These are phyloP conservation scores for Bubo scandiacus DNA, from an alignment of 2,113 vertebrate genomes.

Conservation along the genomic window DNA sequence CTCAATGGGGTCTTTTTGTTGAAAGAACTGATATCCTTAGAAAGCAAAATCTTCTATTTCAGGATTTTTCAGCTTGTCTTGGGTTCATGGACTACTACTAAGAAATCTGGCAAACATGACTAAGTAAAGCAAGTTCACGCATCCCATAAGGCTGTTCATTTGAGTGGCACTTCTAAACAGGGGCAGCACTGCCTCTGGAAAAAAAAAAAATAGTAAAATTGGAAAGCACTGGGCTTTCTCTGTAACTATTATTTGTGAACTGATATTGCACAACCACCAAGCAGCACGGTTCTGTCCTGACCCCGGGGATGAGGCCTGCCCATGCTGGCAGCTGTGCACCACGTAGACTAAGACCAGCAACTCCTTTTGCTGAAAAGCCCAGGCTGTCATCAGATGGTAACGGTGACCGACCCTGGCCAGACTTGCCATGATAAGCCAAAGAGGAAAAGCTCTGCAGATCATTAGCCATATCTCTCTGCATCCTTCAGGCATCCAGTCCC, in stretches of 20 bases:
- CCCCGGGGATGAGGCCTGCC: rapidly evolving
- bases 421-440: background rate
- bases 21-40: background rate
- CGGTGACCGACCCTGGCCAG: background rate
- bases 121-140: background rate
- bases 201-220: background rate
- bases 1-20: background rate
- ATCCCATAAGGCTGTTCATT: background rate
- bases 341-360: background rate
- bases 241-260: background rate
- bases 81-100: background rate
- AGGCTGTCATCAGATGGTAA: background rate
- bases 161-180: background rate
- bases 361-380: background rate
- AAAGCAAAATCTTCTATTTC: background rate
- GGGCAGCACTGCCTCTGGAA: background rate
- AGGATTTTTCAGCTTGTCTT: background rate
- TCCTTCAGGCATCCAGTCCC: background rate
- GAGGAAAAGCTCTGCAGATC: background rate
- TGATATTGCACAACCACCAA: background rate
- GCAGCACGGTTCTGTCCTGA: background rate
- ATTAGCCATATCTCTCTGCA: background rate
- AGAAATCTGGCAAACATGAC: background rate
- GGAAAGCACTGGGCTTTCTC: background rate
- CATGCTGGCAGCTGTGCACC: background rate